Percentiles rank a stretch among this genome's conserved stretches.
These are phyloP conservation scores for Sminthurides bifidus DNA, from an alignment of 1,140 invertebrate genomes.

Conservation along the genomic window DNA sequence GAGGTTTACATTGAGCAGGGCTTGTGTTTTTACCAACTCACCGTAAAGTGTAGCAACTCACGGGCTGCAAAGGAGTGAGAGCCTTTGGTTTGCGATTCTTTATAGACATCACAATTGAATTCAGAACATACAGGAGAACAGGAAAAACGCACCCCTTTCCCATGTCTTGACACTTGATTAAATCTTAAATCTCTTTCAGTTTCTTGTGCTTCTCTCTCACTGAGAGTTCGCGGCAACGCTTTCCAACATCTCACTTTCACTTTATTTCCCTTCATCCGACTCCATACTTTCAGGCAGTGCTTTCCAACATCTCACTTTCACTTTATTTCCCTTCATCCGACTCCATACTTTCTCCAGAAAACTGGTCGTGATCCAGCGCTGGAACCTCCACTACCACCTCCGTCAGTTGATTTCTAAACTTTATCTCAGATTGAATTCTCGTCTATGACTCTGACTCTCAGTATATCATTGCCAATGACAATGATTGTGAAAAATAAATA, in stretches of 20 bases:
- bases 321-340: conserved; percentile 14
- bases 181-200: conserved; percentile 23
- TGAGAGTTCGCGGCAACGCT: too few relatives aligned
- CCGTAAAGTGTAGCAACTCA: too few relatives aligned
- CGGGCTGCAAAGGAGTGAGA: too few relatives aligned
- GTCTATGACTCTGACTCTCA: neutral
- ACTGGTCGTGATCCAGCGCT: neutral
- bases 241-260: too few relatives aligned
- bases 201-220: too few relatives aligned
- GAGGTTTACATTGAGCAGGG: too few relatives aligned
- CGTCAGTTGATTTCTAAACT: conserved; percentile 15
- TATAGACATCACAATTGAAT: conserved; percentile 8
- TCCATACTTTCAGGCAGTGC: too few relatives aligned
- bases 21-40: too few relatives aligned
- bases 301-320: too few relatives aligned
- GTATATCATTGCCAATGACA: conserved; percentile 19
- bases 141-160: conserved; percentile 5
- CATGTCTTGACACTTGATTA: conserved; percentile 19
- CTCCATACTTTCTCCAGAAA: neutral
- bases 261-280: conserved; percentile 13
- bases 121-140: conserved; percentile 1
- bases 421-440: conserved; percentile 17
- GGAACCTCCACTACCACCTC: neutral
- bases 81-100: too few relatives aligned
- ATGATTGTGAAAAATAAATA: conserved; percentile 19